phyloP scores from a whole-genome alignment of 2,797 vertebrate genomes.

The Gambusia yucatana region DNA sequence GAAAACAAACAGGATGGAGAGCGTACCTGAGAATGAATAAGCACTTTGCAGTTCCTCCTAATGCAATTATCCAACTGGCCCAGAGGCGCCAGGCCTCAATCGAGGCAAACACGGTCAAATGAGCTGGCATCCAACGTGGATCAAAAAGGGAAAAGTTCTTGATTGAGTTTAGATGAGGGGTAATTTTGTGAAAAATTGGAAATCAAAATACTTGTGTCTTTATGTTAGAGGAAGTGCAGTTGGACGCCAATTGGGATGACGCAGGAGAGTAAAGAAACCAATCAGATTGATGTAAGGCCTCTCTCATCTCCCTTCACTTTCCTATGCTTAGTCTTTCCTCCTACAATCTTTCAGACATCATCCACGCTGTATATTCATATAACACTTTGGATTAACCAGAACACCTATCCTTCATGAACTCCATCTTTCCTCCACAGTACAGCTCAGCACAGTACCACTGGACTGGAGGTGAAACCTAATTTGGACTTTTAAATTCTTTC shows the following conservation, averaged over 20 bases:
- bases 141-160: conserved; percentile 73
- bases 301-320: neutral
- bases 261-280: conserved; percentile 40
- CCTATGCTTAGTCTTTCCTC: conserved; percentile 14
- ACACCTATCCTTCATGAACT: conserved; percentile 34
- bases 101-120: conserved; percentile 44
- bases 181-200: conserved; percentile 51
- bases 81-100: conserved; percentile 41
- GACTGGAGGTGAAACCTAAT: conserved; percentile 52
- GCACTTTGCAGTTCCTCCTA: conserved; percentile 48
- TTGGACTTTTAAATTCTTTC: conserved; percentile 44
- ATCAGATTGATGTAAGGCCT: conserved; percentile 45
- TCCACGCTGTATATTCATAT: conserved; percentile 14
- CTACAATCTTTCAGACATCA: conserved; percentile 49
- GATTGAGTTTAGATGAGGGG: conserved; percentile 71
- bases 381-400: conserved; percentile 59
- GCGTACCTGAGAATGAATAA: conserved; percentile 40
- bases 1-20: conserved; percentile 34
- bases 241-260: conserved; percentile 53
- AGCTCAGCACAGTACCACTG: conserved; percentile 31
- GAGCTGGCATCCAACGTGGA: conserved; percentile 40
- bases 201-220: conserved; percentile 51
- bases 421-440: conserved; percentile 17
- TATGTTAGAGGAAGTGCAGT: conserved; percentile 40
- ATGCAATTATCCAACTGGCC: conserved; percentile 66